Evolutionary conservation across 2,113 vertebrate species (phyloP).

Genomic region (Anarrhichthys ocellatus): DNA sequence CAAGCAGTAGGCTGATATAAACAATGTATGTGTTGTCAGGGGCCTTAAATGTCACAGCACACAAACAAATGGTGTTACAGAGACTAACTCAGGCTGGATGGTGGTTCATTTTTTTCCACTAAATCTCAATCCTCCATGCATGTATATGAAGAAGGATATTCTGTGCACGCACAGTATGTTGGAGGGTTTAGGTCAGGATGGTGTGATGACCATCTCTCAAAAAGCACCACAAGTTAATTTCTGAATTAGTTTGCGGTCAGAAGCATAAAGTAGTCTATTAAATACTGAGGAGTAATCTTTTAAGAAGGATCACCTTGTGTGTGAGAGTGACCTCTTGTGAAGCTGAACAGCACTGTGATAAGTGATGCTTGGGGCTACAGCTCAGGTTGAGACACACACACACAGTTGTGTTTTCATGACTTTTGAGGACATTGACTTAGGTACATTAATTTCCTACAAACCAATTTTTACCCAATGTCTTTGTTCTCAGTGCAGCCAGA

Average conservation of each 20-base stretch:
- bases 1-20: constrained; percentile 12
- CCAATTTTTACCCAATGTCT: neutral
- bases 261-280: constrained; percentile 14
- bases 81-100: constrained; percentile 7
- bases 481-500: neutral
- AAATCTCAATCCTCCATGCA: neutral
- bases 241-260: constrained; percentile 26
- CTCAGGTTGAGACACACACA: neutral
- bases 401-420: neutral
- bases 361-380: constrained; percentile 15
- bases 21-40: constrained; percentile 38
- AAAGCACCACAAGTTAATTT: neutral
- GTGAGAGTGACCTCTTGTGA: constrained; percentile 43
- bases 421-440: neutral
- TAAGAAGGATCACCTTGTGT: constrained; percentile 38
- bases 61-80: constrained; percentile 40
- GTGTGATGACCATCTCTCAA: too few species aligned
- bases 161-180: neutral
- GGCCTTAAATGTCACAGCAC: constrained; percentile 56
- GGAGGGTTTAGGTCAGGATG: too few species aligned
- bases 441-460: neutral
- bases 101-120: neutral
- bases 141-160: neutral
- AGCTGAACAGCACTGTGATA: constrained; percentile 17
- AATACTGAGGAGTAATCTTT: constrained; percentile 31